Conservation (phyloP, 2,888 invertebrate species). For the Coelinius sp. region DNA sequence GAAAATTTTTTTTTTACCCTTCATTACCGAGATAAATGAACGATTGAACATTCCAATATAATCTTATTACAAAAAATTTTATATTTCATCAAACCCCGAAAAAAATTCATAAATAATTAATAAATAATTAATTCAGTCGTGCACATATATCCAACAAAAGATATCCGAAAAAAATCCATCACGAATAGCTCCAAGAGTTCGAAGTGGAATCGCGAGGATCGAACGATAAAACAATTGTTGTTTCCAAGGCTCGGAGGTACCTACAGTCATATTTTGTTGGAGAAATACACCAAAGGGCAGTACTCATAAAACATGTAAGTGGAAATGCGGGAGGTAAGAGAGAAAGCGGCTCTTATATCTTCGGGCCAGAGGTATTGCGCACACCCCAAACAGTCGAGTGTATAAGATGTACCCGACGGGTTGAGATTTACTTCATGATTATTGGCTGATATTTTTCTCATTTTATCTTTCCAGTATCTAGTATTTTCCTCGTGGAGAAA, state of each 20-base stretch:
- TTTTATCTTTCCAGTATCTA: neutral
- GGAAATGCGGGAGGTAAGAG: slow-evolving; percentile 35
- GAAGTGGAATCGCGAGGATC: slow-evolving; percentile 49
- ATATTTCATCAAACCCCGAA: neutral
- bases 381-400: slow-evolving; percentile 1
- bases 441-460: slow-evolving; percentile 37
- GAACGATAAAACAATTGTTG: slow-evolving; percentile 53
- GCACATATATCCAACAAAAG: neutral
- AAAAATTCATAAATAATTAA: slow-evolving; percentile 1
- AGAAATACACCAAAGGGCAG: slow-evolving; percentile 54
- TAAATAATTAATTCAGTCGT: neutral
- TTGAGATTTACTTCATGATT: slow-evolving; percentile 50
- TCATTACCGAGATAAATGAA: no score
- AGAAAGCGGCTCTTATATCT: slow-evolving; percentile 40
- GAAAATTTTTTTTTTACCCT: no score
- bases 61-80: neutral
- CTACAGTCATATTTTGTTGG: slow-evolving; percentile 51
- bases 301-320: slow-evolving; percentile 48
- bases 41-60: no score
- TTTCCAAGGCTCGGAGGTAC: slow-evolving; percentile 30
- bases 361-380: slow-evolving; percentile 9
- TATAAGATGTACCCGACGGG: slow-evolving; percentile 22
- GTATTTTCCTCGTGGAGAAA: neutral
- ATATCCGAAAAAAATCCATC: neutral
- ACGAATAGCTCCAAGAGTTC: slow-evolving; percentile 4